These are phyloP conservation scores for Agrotis ipsilon DNA, from an alignment of 2,888 invertebrate species.

Conservation along the genomic window DNA sequence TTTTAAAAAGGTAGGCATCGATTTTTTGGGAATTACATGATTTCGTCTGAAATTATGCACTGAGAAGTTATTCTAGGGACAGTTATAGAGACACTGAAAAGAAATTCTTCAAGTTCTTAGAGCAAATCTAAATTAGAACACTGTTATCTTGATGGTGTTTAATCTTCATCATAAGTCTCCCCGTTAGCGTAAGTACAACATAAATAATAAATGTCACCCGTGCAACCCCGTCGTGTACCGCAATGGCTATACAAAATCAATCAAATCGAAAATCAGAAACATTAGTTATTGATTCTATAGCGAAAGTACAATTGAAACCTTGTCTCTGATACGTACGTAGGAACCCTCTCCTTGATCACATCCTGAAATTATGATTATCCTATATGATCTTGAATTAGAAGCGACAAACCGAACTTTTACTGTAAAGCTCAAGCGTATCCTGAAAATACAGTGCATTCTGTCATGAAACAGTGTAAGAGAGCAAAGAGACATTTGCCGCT, in stretches of 20 bases:
- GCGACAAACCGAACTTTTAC: background rate
- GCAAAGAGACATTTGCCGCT: background rate
- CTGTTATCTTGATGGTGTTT: background rate
- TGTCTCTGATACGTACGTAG: background rate
- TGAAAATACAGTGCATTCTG: background rate
- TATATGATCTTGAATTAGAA: too few species aligned
- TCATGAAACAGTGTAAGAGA: background rate
- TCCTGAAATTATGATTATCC: too few species aligned
- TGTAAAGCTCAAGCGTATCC: background rate
- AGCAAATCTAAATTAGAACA: background rate
- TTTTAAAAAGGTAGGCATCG: background rate
- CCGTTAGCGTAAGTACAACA: background rate
- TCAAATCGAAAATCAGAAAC: constrained; percentile 5
- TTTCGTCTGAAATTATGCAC: background rate
- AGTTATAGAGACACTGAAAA: too few species aligned
- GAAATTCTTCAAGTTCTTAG: too few species aligned
- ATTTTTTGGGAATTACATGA: background rate
- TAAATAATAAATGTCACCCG: constrained; percentile 1
- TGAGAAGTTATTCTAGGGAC: background rate
- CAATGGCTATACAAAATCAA: background rate
- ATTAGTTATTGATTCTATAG: constrained; percentile 1
- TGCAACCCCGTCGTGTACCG: background rate
- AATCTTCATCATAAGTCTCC: background rate
- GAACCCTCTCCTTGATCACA: background rate
- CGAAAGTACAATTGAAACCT: constrained; percentile 4